Conservation (phyloP, 2,888 invertebrate species). For the Chydorus sphaericus region DNA sequence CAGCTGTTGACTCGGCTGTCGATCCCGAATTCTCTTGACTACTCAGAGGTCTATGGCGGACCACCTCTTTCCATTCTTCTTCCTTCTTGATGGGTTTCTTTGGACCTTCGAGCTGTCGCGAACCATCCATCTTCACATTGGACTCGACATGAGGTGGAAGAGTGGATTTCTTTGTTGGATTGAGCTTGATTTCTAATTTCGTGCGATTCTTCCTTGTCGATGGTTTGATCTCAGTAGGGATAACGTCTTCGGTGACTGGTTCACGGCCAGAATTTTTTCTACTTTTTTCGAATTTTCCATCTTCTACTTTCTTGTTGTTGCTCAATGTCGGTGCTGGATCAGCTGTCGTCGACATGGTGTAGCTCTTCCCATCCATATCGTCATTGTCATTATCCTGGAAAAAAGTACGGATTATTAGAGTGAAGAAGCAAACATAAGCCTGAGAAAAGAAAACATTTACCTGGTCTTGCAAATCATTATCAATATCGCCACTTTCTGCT, state of each 20-base stretch:
- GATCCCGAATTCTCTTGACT: not conserved
- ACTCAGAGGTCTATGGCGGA: slow-evolving; percentile 24
- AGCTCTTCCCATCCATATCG: not conserved
- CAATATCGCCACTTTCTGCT: slow-evolving; percentile 28
- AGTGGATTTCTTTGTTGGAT: too few relatives aligned
- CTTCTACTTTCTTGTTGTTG: slow-evolving; percentile 4
- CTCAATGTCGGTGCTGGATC: not conserved
- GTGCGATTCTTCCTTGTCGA: not conserved
- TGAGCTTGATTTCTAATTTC: too few relatives aligned
- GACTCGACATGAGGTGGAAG: too few relatives aligned
- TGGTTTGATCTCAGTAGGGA: not conserved
- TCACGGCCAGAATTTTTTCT: slow-evolving; percentile 5
- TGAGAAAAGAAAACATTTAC: too few relatives aligned
- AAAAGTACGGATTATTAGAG: too few relatives aligned
- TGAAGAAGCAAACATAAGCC: too few relatives aligned
- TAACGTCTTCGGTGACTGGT: not conserved
- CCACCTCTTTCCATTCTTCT: slow-evolving; percentile 96
- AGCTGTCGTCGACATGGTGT: not conserved
- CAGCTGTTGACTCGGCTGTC: not conserved
- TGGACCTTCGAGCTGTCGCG: slow-evolving; percentile 42
- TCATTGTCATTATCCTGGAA: not conserved
- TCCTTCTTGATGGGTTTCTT: slow-evolving; percentile 54
- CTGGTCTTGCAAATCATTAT: too few relatives aligned
- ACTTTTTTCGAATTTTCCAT: slow-evolving; percentile 32
- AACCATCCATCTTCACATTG: not conserved